Conservation (phyloP, 2,113 vertebrate species). For the Pyrgilauda ruficollis region DNA sequence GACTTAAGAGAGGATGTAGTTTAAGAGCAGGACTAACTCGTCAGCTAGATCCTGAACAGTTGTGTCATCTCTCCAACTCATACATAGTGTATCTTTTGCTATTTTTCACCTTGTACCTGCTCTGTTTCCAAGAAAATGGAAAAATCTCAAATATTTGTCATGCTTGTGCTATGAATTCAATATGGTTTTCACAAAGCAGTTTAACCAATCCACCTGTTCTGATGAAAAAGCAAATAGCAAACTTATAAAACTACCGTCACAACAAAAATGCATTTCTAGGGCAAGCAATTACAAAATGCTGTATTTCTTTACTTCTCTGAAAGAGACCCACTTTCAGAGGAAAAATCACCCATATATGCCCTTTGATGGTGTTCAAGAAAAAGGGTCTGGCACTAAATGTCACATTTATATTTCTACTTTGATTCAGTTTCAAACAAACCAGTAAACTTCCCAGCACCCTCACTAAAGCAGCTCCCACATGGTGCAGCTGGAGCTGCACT, state of each 20-base stretch:
- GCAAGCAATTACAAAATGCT: neutral
- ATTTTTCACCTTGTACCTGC: neutral
- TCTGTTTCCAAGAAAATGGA: neutral
- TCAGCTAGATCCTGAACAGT: neutral
- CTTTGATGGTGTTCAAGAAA: neutral
- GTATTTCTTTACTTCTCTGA: neutral
- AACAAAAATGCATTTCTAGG: neutral
- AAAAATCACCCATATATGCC: neutral
- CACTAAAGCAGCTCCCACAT: neutral
- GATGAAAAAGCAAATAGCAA: neutral
- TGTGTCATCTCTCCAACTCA: neutral
- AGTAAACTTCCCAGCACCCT: neutral
- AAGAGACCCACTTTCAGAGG: neutral
- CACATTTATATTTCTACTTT: neutral
- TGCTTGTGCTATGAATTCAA: neutral
- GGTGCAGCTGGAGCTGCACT: neutral
- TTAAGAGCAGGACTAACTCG: neutral
- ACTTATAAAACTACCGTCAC: neutral
- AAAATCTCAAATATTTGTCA: neutral
- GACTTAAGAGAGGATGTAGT: neutral
- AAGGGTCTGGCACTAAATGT: rapidly evolving
- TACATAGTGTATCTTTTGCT: neutral
- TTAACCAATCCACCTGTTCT: neutral
- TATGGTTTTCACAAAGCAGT: neutral
- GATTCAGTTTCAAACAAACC: neutral